These are phyloP conservation scores for Turritopsis rubra DNA, from an alignment of 30 jellyfish, hydroid and myxozoan species.

Conservation along the genomic window DNA sequence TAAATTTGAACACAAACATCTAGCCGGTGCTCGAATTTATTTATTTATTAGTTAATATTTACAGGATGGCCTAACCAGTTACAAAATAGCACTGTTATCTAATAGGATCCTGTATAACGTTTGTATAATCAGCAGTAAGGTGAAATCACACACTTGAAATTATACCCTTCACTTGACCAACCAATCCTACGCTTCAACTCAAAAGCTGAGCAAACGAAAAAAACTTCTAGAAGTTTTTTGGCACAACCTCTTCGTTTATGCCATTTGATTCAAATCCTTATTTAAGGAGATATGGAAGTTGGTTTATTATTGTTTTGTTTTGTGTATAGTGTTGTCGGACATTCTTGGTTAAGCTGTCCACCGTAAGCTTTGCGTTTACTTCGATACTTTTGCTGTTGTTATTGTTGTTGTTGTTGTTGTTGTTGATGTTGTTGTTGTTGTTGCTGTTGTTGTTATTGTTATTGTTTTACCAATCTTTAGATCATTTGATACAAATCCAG, in stretches of 20 bases:
- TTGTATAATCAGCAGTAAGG: neutral
- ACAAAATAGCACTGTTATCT: too few species aligned
- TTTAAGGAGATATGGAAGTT: neutral
- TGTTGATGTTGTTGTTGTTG: too few species aligned
- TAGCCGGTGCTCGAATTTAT: too few species aligned
- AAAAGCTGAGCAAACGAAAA: neutral
- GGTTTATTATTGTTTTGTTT: neutral
- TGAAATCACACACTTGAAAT: neutral
- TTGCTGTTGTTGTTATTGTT: neutral
- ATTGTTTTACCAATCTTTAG: neutral
- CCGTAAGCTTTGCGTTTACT: slow-evolving; percentile 10
- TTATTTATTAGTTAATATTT: too few species aligned
- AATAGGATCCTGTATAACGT: neutral
- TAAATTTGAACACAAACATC: too few species aligned
- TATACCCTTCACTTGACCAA: too few species aligned
- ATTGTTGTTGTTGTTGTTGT: too few species aligned
- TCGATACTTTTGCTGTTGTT: too few species aligned
- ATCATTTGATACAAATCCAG: slow-evolving; percentile 34
- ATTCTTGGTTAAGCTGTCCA: slow-evolving; percentile 39
- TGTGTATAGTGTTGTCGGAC: slow-evolving; percentile 11
- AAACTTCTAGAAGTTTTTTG: neutral
- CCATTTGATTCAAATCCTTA: neutral
- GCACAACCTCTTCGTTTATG: neutral
- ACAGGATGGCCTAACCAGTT: too few species aligned
- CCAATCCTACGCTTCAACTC: neutral